Evolutionary conservation across 1,140 invertebrate genomes (phyloP).

Genomic region (Drosophila arizonae): DNA sequence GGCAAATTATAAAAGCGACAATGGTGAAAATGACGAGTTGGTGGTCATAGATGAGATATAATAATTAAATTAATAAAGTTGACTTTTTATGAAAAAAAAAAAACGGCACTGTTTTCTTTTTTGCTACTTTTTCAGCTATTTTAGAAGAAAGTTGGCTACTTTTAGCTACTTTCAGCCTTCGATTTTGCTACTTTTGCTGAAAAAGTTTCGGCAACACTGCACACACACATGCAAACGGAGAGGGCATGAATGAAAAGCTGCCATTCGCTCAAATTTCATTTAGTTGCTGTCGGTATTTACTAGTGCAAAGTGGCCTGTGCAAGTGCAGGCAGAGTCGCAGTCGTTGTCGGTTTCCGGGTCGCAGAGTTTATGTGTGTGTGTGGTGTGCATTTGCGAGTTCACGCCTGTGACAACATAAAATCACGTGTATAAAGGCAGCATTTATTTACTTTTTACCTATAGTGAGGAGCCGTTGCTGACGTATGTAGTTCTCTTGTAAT

Average conservation of each 20-base stretch:
- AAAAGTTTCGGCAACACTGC: no score
- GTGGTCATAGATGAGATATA: no score
- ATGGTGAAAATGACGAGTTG: no score
- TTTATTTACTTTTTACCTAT: slow-evolving; percentile 64
- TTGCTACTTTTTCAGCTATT: no score
- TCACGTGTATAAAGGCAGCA: slow-evolving; percentile 67
- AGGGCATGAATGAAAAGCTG: slow-evolving; percentile 66
- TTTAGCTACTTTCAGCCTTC: no score
- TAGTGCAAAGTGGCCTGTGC: slow-evolving; percentile 62
- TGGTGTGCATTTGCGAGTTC: slow-evolving; percentile 33
- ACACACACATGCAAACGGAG: slow-evolving; percentile 10
- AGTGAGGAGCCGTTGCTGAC: slow-evolving; percentile 25
- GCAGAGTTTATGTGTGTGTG: slow-evolving; percentile 21
- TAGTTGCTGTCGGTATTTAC: slow-evolving; percentile 72
- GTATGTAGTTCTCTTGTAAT: slow-evolving; percentile 47
- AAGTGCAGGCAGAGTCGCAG: slow-evolving; percentile 35
- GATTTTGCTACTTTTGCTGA: no score
- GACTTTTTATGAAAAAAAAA: no score
- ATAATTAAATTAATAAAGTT: no score
- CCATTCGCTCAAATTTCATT: slow-evolving; percentile 42
- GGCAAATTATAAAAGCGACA: no score
- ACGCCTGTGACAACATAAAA: slow-evolving; percentile 57
- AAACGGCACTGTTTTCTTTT: no score
- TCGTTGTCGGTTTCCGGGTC: slow-evolving; percentile 35
- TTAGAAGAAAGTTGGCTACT: no score